Evolutionary conservation across 2,888 invertebrate genomes (phyloP), one percentile per base, ranked within the genome.

Genomic region (Phengaris alcon): DNA sequence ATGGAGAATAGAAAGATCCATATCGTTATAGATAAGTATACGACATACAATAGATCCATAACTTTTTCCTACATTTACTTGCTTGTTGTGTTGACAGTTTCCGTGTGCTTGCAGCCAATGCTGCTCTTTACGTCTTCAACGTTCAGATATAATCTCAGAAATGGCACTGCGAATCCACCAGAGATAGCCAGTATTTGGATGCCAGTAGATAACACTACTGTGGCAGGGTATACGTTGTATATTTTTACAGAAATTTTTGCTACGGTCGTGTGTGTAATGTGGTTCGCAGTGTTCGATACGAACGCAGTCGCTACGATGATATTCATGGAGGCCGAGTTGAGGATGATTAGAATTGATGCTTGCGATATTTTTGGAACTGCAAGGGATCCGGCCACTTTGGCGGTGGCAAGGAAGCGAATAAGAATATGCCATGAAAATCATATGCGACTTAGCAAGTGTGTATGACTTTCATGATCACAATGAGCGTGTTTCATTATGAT

Each of bases 211-310:
- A 72, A 52, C 4, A 8, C 15, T 2, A 35, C 52, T 7, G 3
- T 13, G 7, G 9, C 12, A 8, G 72, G 52, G 10, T 72, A 72
- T 7, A 5, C 52, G 12, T 0, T 72, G 13, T 6, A 12, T 10
- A 35, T 72, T 3, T 72, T 7, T 6, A 22, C 12, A 15, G 22
- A 72, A 12, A 10, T 52, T 22, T 54, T 52, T 13, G 22, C 51
- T 0, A 52, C 52, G 0, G 9, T 35, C 3, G 72, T 72, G 12
- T 51, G 52, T 13, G 72, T 22, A 12, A 6, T 72, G 6, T 72
- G 72, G 72, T 52, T 72, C 15, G 52, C 52, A 2, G 35, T 72
- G 72, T 22, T 72, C 22, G 72, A 72, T 35, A 72, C 72, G 35
- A 72, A 52, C 15, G 22, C 72, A 10, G 15, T 72, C 7, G 52